Conservation (phyloP, 2,888 invertebrate species). For the Saturnia japonica region DNA sequence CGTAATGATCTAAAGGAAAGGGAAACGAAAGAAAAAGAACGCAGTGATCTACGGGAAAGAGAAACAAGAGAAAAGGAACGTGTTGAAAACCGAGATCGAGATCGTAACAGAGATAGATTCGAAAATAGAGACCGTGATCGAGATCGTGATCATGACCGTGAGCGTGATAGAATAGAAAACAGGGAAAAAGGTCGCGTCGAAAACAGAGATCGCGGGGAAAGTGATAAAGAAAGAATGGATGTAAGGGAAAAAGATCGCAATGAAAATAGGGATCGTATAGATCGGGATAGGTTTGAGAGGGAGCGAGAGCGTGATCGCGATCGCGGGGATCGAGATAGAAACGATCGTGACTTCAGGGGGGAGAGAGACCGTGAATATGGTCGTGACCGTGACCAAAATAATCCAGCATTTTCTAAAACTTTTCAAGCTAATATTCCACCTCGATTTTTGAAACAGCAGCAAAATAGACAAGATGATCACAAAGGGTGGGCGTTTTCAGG, state of each 20-base stretch:
- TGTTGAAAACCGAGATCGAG: constrained; percentile 37
- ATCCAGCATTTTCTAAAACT: constrained; percentile 86
- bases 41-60: constrained; percentile 44
- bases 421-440: constrained; percentile 94
- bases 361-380: constrained; percentile 61
- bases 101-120: constrained; percentile 39
- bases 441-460: constrained; percentile 90
- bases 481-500: constrained; percentile 73
- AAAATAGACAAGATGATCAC: constrained; percentile 76
- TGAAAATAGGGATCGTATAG: constrained; percentile 46
- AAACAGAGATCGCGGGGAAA: constrained; percentile 42
- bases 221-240: constrained; percentile 43
- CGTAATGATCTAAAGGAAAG: constrained; percentile 47
- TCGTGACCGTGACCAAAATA: constrained; percentile 78
- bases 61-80: constrained; percentile 37
- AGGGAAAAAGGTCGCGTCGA: constrained; percentile 52
- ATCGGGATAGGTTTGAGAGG: constrained; percentile 40
- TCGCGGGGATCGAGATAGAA: constrained; percentile 41
- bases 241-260: constrained; percentile 62
- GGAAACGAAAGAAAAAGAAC: constrained; percentile 43
- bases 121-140: constrained; percentile 61
- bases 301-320: constrained; percentile 48
- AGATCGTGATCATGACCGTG: constrained; percentile 45
- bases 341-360: constrained; percentile 58
- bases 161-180: constrained; percentile 46